phyloP scores from a whole-genome alignment of 2,888 invertebrate species.

The Diaperis boleti region DNA sequence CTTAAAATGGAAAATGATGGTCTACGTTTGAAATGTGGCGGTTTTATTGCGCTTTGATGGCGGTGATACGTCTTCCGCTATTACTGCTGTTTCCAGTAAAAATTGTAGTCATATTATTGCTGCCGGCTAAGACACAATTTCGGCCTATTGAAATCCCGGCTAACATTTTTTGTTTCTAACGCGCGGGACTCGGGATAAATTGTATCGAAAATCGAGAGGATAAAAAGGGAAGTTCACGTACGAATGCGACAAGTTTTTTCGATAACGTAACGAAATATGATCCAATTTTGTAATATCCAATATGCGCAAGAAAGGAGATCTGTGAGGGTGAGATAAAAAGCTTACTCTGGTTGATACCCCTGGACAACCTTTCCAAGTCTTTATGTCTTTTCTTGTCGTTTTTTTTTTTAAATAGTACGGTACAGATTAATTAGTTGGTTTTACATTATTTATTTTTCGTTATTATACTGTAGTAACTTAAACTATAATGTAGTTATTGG shows the following conservation, averaged over 20 bases:
- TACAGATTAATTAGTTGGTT: no score
- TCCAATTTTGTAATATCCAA: conserved; percentile 36
- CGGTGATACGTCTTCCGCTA: conserved; percentile 55
- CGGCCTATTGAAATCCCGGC: conserved; percentile 13
- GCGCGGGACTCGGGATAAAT: not conserved
- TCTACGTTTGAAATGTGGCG: conserved; percentile 57
- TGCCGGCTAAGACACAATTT: no score
- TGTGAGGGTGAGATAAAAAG: no score
- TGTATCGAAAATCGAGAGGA: conserved; percentile 15
- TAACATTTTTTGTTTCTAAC: conserved; percentile 29
- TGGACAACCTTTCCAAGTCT: no score
- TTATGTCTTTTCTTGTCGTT: no score
- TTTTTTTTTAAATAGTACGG: no score
- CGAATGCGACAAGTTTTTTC: conserved; percentile 35
- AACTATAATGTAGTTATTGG: no score
- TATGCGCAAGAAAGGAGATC: conserved; percentile 38
- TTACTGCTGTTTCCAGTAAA: no score
- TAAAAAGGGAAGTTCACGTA: conserved; percentile 33
- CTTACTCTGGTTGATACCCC: no score
- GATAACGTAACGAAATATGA: conserved; percentile 33
- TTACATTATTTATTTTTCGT: no score
- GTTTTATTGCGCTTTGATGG: conserved; percentile 58
- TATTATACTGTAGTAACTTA: no score
- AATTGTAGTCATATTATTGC: no score
- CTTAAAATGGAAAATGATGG: conserved; percentile 59